Conservation (phyloP, 1,140 invertebrate species). For the Bombus superbus region DNA sequence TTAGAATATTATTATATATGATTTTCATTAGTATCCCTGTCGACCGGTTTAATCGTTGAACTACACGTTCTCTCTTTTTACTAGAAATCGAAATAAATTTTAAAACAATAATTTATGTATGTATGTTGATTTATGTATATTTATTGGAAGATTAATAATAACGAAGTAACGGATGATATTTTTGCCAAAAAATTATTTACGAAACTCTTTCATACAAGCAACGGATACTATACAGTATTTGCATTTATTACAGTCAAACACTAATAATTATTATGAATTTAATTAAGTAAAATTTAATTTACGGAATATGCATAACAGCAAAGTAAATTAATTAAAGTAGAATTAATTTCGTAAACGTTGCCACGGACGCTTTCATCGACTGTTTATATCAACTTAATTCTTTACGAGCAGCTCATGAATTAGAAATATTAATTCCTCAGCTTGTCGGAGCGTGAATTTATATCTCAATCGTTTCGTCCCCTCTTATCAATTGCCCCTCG, state of each 20-base stretch:
- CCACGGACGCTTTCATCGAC: too few relatives aligned
- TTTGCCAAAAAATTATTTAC: too few relatives aligned
- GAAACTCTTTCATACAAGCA: background rate
- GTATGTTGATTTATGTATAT: too few relatives aligned
- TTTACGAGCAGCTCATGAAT: background rate
- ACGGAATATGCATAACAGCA: too few relatives aligned
- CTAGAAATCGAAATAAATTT: too few relatives aligned
- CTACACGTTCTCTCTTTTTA: too few relatives aligned
- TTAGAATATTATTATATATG: background rate
- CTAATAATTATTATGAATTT: too few relatives aligned
- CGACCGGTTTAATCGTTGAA: background rate
- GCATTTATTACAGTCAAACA: background rate
- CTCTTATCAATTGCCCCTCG: conserved; percentile 78
- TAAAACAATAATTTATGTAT: too few relatives aligned
- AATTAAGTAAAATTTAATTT: background rate
- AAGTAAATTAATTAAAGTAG: background rate
- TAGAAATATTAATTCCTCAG: conserved; percentile 51
- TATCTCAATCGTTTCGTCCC: conserved; percentile 78
- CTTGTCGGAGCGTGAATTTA: conserved; percentile 71
- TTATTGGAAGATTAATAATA: too few relatives aligned
- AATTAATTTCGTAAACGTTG: background rate
- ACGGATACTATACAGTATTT: background rate
- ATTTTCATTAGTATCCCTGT: too few relatives aligned
- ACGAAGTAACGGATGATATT: background rate
- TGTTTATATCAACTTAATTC: conserved; percentile 15